Conservation (phyloP, 2,888 invertebrate species). For the Lumbricus terrestris region DNA sequence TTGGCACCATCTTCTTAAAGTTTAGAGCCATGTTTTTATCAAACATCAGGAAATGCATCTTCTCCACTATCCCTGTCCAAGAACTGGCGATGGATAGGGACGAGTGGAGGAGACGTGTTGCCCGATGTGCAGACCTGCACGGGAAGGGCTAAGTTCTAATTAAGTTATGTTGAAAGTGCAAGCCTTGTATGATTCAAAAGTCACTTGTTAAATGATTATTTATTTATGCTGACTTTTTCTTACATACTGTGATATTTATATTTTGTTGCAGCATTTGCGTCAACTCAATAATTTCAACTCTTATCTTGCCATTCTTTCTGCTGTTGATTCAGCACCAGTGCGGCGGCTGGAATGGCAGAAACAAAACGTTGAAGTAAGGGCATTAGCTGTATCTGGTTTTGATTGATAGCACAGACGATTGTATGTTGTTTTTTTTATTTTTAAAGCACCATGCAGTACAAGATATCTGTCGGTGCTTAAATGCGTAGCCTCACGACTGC, state of each 20-base stretch:
- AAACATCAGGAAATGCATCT: too few species aligned
- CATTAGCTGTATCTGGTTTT: not conserved
- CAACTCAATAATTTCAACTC: slow-evolving; percentile 99
- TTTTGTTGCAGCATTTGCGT: slow-evolving; percentile 69
- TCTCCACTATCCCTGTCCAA: too few species aligned
- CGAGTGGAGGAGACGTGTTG: too few species aligned
- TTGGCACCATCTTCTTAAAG: too few species aligned
- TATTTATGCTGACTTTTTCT: not conserved
- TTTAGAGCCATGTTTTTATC: too few species aligned
- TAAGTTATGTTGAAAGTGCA: not conserved
- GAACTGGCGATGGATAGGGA: too few species aligned
- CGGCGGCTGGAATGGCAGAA: slow-evolving; percentile 74
- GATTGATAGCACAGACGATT: not conserved
- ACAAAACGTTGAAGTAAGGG: slow-evolving; percentile 73
- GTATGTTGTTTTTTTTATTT: too few species aligned
- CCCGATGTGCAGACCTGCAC: too few species aligned
- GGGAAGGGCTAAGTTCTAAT: too few species aligned
- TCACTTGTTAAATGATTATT: not conserved
- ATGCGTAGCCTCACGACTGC: too few species aligned
- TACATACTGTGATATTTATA: not conserved
- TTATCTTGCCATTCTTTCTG: slow-evolving; percentile 91
- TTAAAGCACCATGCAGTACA: too few species aligned
- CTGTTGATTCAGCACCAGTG: slow-evolving; percentile 88
- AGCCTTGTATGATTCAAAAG: not conserved
- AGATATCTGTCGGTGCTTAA: too few species aligned